A percentile compares a stretch with the other conserved stretches of the same genome.
phyloP scores from a whole-genome alignment of 1,140 invertebrate genomes.

The Drosophila asahinai region DNA sequence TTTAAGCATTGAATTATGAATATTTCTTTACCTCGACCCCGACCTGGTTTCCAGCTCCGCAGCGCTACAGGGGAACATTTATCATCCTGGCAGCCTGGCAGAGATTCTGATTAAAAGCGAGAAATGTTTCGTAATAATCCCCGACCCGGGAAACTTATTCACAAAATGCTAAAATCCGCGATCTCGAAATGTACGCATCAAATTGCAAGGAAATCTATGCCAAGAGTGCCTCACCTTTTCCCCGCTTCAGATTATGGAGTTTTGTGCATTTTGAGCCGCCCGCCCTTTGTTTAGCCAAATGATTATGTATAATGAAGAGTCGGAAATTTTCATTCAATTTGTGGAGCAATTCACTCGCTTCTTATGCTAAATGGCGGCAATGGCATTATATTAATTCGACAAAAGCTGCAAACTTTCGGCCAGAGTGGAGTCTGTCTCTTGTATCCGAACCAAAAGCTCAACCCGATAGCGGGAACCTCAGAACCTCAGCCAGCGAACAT shows the following conservation, averaged over 20 bases:
- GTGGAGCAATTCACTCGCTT: slow-evolving; percentile 53
- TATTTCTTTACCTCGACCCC: slow-evolving; percentile 63
- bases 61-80: slow-evolving; percentile 57
- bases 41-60: slow-evolving; percentile 35
- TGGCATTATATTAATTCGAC: slow-evolving; percentile 52
- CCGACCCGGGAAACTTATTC: slow-evolving; percentile 25
- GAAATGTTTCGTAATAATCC: slow-evolving; percentile 55
- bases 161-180: slow-evolving; percentile 40
- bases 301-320: slow-evolving; percentile 46
- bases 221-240: neutral
- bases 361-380: slow-evolving; percentile 60
- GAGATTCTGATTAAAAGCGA: slow-evolving; percentile 79
- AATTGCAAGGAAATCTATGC: slow-evolving; percentile 24
- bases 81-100: slow-evolving; percentile 51
- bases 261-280: slow-evolving; percentile 6
- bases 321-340: slow-evolving; percentile 47
- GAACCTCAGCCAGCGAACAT: slow-evolving; percentile 27
- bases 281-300: slow-evolving; percentile 27
- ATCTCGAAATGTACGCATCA: slow-evolving; percentile 21
- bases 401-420: slow-evolving; percentile 39
- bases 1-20: slow-evolving; percentile 83
- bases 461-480: slow-evolving; percentile 4
- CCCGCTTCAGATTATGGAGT: neutral
- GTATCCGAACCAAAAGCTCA: slow-evolving; percentile 8
- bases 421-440: slow-evolving; percentile 7